A percentile compares a stretch with the other conserved stretches of the same genome.
Conservation (phyloP, 2,888 invertebrate genomes). For the Graphium colonna region DNA sequence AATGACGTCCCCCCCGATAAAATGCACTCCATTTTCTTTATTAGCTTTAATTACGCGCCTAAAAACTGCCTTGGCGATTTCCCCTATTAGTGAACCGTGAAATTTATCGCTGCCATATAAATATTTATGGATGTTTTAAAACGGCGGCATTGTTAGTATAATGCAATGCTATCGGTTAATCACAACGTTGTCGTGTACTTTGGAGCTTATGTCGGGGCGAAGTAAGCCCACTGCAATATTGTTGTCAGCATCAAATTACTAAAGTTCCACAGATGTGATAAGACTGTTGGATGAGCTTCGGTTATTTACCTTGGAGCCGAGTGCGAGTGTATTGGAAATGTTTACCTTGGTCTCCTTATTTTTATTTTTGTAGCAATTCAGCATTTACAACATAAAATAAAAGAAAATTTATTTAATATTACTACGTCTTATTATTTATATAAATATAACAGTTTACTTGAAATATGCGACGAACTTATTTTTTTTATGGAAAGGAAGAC, state of each 20-base stretch:
- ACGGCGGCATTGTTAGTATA: background rate
- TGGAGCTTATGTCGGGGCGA: background rate
- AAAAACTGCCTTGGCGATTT: background rate
- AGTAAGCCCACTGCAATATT: slow-evolving; percentile 1
- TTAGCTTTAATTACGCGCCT: slow-evolving; percentile 28
- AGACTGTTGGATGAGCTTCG: slow-evolving; percentile 3
- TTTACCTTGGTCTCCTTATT: slow-evolving; percentile 36
- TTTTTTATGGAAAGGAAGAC: too few relatives aligned
- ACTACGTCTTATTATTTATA: too few relatives aligned
- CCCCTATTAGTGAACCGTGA: background rate
- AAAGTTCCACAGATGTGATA: slow-evolving; percentile 12
- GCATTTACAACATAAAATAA: too few relatives aligned
- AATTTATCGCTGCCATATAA: background rate
- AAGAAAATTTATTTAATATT: too few relatives aligned
- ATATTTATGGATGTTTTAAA: background rate
- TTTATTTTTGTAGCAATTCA: background rate
- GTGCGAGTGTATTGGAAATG: slow-evolving; percentile 10
- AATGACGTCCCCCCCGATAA: slow-evolving; percentile 45
- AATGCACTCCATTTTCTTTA: slow-evolving; percentile 56
- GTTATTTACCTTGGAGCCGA: slow-evolving; percentile 10
- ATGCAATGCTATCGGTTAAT: background rate
- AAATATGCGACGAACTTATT: too few relatives aligned
- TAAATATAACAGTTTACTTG: too few relatives aligned
- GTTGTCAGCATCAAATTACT: slow-evolving; percentile 12
- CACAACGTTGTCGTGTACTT: background rate